Evolutionary conservation across 1,140 invertebrate species (phyloP).

Genomic region (Anadara kagoshimensis): DNA sequence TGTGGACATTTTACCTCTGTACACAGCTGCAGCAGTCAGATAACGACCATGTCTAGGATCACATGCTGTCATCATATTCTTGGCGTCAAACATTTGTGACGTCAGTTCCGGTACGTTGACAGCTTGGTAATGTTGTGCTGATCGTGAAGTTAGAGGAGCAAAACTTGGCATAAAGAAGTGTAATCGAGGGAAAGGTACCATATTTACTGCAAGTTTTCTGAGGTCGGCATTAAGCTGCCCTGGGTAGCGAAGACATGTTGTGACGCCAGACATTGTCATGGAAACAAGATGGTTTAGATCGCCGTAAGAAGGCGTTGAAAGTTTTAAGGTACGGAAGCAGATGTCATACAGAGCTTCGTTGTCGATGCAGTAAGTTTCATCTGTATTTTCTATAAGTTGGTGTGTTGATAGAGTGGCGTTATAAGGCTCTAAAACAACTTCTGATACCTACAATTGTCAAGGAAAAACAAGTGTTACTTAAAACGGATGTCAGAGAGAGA

Average conservation of each 20-base stretch:
- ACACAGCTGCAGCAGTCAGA: conserved; percentile 89
- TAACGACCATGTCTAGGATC: conserved; percentile 81
- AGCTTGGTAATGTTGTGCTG: conserved; percentile 76
- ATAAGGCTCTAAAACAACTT: conserved; percentile 78
- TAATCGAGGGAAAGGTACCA: conserved; percentile 81
- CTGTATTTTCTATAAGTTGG: conserved; percentile 83
- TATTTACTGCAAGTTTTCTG: conserved; percentile 89
- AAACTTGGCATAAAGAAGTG: conserved; percentile 90
- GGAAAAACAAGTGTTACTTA: neutral
- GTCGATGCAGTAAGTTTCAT: conserved; percentile 87
- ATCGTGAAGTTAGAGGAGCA: conserved; percentile 80
- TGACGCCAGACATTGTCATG: conserved; percentile 83
- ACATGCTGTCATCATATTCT: conserved; percentile 87
- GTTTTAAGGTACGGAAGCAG: conserved; percentile 88
- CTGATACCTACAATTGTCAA: conserved; percentile 66
- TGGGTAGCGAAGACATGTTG: conserved; percentile 81
- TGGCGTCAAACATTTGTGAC: conserved; percentile 82
- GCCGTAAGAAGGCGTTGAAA: conserved; percentile 80
- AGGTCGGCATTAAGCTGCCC: conserved; percentile 91
- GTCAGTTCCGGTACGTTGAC: conserved; percentile 82
- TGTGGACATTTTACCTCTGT: conserved; percentile 81
- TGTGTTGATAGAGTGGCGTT: conserved; percentile 82
- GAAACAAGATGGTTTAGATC: conserved; percentile 79
- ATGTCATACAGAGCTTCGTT: conserved; percentile 81
- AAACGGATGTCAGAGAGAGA: conserved; percentile 38